These are phyloP conservation scores for Aulostomus chinensis DNA, from an alignment of 2,797 vertebrate species.

Conservation along the genomic window DNA sequence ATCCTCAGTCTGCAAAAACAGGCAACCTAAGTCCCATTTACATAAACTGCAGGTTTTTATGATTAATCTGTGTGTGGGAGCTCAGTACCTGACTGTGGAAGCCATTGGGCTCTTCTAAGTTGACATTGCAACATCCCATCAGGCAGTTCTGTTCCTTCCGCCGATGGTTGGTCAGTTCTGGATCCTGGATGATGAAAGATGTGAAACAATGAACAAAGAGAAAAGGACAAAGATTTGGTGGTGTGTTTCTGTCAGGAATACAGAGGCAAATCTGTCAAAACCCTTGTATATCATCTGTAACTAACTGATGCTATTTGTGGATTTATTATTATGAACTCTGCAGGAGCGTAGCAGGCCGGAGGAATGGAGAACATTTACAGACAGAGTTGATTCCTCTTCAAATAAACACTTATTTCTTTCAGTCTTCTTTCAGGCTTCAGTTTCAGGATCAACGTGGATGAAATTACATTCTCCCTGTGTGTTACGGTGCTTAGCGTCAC, in stretches of 20 bases:
- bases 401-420: too few species aligned
- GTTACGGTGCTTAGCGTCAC: slow-evolving; percentile 35
- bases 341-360: too few species aligned
- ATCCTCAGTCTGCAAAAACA: slow-evolving; percentile 73
- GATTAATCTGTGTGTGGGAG: not conserved
- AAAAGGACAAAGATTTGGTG: not conserved
- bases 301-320: too few species aligned
- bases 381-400: too few species aligned
- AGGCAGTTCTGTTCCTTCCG: slow-evolving; percentile 75
- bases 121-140: slow-evolving; percentile 78
- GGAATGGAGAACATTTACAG: too few species aligned
- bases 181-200: slow-evolving; percentile 59
- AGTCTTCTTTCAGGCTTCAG: too few species aligned
- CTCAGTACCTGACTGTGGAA: slow-evolving; percentile 78
- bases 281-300: too few species aligned
- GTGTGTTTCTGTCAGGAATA: not conserved
- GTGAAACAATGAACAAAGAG: slow-evolving; percentile 1
- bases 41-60: not conserved
- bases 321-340: too few species aligned
- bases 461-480: too few species aligned
- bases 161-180: slow-evolving; percentile 53
- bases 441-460: too few species aligned
- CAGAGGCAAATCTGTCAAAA: too few species aligned
- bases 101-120: slow-evolving; percentile 73
- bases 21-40: slow-evolving; percentile 1